Evolutionary conservation across 2,797 vertebrate genomes (phyloP).

Genomic region (Mormyrops boulengeri): DNA sequence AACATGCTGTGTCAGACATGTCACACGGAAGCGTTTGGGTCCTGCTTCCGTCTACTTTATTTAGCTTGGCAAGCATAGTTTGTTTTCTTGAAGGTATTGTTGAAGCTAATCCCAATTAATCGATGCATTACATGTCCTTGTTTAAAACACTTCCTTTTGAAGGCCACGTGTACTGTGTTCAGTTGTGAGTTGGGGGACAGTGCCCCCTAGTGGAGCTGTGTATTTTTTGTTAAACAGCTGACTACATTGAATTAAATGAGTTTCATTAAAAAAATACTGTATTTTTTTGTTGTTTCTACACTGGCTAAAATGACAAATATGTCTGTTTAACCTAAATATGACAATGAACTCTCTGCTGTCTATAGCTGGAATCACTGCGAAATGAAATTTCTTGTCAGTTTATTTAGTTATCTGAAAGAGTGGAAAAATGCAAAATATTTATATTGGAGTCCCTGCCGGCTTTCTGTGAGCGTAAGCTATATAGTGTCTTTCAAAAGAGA

Average conservation of each 20-base stretch:
- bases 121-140: constrained; percentile 26
- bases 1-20: constrained; percentile 41
- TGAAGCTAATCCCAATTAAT: constrained; percentile 34
- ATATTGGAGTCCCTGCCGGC: constrained; percentile 63
- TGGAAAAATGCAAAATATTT: constrained; percentile 67
- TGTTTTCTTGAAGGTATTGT: constrained; percentile 35
- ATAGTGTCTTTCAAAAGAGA: constrained; percentile 57
- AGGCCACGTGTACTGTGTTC: constrained; percentile 38
- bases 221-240: background rate
- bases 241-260: constrained; percentile 39
- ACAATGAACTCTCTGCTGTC: constrained; percentile 56
- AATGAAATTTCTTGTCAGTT: constrained; percentile 32
- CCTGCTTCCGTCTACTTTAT: constrained; percentile 22
- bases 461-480: constrained; percentile 68
- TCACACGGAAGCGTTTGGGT: constrained; percentile 29
- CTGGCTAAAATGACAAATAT: constrained; percentile 40
- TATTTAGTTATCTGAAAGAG: constrained; percentile 40
- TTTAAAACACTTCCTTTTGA: constrained; percentile 32
- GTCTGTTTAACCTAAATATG: constrained; percentile 34
- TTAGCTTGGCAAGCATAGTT: constrained; percentile 37
- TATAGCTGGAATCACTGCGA: constrained; percentile 54
- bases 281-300: constrained; percentile 37
- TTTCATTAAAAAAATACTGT: constrained; percentile 43
- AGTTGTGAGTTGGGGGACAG: constrained; percentile 23
- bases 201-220: constrained; percentile 33